These are phyloP conservation scores for Papilio dardanus DNA, from an alignment of 1,140 invertebrate species.

Conservation along the genomic window DNA sequence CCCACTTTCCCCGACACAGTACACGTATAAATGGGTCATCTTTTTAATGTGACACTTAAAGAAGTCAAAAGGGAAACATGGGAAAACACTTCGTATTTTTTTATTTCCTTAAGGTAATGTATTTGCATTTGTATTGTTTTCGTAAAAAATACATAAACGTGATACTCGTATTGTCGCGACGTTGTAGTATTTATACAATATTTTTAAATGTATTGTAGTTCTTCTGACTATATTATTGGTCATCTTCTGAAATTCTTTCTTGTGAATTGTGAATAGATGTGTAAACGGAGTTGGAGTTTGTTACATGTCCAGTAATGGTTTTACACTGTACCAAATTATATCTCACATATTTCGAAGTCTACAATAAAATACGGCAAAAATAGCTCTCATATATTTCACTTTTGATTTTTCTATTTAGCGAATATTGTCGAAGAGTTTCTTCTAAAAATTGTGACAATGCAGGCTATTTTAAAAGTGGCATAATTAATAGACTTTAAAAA, in stretches of 20 bases:
- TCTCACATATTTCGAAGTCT: too few relatives aligned
- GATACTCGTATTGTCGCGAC: neutral
- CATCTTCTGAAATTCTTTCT: too few relatives aligned
- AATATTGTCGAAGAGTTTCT: too few relatives aligned
- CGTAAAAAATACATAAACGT: neutral
- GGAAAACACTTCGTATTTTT: conserved; percentile 52
- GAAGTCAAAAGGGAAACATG: conserved; percentile 48
- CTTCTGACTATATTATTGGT: too few relatives aligned
- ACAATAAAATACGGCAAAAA: too few relatives aligned
- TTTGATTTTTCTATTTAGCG: too few relatives aligned
- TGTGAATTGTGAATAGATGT: too few relatives aligned
- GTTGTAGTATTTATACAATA: neutral
- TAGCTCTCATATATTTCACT: too few relatives aligned
- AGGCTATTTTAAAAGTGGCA: neutral
- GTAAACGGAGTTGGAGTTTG: too few relatives aligned
- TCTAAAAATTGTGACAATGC: neutral
- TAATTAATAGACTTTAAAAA: neutral
- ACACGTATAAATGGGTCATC: conserved; percentile 50
- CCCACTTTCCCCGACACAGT: conserved; percentile 44
- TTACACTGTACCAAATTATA: too few relatives aligned
- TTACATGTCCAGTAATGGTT: too few relatives aligned
- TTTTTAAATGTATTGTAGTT: too few relatives aligned
- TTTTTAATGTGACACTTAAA: conserved; percentile 55
- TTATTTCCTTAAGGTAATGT: conserved; percentile 28
- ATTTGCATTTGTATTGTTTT: conserved; percentile 13